A percentile compares a stretch with the other conserved stretches of the same genome.
phyloP scores from a whole-genome alignment of 2,888 invertebrate species.

The Xylocampa areola region DNA sequence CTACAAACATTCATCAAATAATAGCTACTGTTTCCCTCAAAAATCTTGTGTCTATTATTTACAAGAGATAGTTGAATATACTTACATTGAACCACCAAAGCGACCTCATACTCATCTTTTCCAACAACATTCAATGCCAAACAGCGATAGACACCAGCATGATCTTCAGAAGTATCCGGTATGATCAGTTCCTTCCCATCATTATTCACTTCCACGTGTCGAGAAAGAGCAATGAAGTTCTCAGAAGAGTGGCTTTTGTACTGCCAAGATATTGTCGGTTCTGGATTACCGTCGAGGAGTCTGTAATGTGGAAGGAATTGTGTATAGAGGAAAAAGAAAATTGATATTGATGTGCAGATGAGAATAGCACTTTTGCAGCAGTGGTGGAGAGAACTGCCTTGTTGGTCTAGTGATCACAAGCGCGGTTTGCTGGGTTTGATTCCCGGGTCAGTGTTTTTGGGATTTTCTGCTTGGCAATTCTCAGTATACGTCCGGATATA shows the following conservation, averaged over 20 bases:
- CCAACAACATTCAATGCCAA: constrained; percentile 76
- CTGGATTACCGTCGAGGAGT: constrained; percentile 75
- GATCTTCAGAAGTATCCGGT: constrained; percentile 64
- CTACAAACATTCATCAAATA: too few species aligned
- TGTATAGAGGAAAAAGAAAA: neutral
- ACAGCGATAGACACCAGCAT: constrained; percentile 79
- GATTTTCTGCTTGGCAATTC: too few species aligned
- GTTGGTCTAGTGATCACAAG: too few species aligned
- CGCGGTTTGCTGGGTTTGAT: too few species aligned
- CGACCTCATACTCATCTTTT: constrained; percentile 68
- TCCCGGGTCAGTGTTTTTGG: too few species aligned
- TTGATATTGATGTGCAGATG: neutral
- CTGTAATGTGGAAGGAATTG: constrained; percentile 60
- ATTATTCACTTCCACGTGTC: constrained; percentile 48
- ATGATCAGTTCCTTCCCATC: constrained; percentile 59
- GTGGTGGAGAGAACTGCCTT: too few species aligned
- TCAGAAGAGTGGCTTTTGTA: constrained; percentile 52
- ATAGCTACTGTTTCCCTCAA: too few species aligned
- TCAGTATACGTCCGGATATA: too few species aligned
- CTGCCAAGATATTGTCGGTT: constrained; percentile 74
- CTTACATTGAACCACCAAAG: constrained; percentile 80
- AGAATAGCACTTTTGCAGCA: too few species aligned
- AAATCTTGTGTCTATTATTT: too few species aligned
- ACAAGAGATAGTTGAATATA: constrained; percentile 35
- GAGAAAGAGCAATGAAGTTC: constrained; percentile 57